A percentile compares a stretch with the other conserved stretches of the same genome.
Evolutionary conservation across 37 sponge, comb jelly and placozoan species (phyloP).

Genomic region (Haliclona indistincta): DNA sequence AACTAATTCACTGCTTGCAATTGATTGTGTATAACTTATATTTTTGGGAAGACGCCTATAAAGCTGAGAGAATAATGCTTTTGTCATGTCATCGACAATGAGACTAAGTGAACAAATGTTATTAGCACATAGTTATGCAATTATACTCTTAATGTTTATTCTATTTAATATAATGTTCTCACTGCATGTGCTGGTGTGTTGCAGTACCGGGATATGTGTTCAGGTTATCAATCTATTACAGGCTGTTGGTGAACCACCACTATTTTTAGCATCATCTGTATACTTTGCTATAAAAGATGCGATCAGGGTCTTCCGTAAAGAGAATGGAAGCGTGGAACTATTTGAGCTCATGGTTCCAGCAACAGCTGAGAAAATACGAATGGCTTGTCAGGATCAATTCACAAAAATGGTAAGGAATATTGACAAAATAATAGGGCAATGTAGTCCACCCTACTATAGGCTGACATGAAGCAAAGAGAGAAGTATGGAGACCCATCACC

Average conservation of each 20-base stretch:
- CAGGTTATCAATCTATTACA: too few relatives aligned
- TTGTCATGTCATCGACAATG: background rate
- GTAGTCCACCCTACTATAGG: background rate
- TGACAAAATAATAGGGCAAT: background rate
- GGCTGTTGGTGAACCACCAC: constrained; percentile 92
- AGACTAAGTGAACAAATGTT: too few relatives aligned
- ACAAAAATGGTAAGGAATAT: constrained; percentile 40
- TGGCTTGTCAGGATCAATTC: constrained; percentile 82
- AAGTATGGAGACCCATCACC: background rate
- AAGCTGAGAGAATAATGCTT: background rate
- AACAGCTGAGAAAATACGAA: constrained; percentile 76
- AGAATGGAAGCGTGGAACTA: constrained; percentile 28
- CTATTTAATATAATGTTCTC: background rate
- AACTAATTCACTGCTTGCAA: too few relatives aligned
- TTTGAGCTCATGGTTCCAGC: constrained; percentile 81
- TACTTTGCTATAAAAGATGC: constrained; percentile 88
- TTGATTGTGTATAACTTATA: too few relatives aligned
- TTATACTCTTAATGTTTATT: background rate
- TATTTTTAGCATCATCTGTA: constrained; percentile 83
- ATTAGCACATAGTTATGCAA: background rate
- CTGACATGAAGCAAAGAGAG: background rate
- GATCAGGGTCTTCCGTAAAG: constrained; percentile 41
- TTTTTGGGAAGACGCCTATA: background rate
- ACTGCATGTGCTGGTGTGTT: too few relatives aligned
- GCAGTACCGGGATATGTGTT: too few relatives aligned